Evolutionary conservation across 1,140 invertebrate genomes (phyloP), one percentile per base, ranked within the genome.

Genomic region (Polyergus mexicanus): DNA sequence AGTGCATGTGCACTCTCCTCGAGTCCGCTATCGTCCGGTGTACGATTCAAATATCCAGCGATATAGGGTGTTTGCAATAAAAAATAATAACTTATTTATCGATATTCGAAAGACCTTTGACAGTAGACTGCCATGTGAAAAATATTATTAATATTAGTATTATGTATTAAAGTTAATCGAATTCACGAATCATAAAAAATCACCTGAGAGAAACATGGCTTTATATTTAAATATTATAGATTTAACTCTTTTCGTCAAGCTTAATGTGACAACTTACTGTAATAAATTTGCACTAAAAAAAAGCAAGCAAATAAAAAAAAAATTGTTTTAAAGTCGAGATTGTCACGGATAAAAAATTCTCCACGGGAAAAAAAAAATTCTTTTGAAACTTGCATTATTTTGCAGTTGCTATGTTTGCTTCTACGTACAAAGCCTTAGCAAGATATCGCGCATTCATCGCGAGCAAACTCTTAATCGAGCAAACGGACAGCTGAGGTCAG

Each of bases 1-100:
- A 32, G 69, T 71, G 41, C 86, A 54, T 38, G 62, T 71, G 86
- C 56, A 84, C 81, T n/a, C 71, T 54, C 58, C 41, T n/a, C 16
- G 11, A 35, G 54, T 28, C 25, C 25, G 1, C 4, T 72, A 74
- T 63, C 85, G n/a, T 32, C 19, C 58, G 2, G 16, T 69, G 16
- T 19, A 51, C 4, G 6, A 35, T 22, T 65, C 11, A 1, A 35
- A 22, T 22, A 68, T 11, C 10, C 16, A 28, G 13, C 35, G 56
- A 58, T 54, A 16, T 32, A 19, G 44, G 0, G 1, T 19, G 41
- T 11, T 63, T 62, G 13, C 13, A 11, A 16, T 13, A 60, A 38
- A 38, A 22, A 32, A 32, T 76, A 51, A 54, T n/a, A 8, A 41
- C 7, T 13, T 51, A 77, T 62, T 60, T 62, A 62, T 76, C 10